Conservation (phyloP, 1,140 invertebrate genomes). For the Drosophila mauritiana region DNA sequence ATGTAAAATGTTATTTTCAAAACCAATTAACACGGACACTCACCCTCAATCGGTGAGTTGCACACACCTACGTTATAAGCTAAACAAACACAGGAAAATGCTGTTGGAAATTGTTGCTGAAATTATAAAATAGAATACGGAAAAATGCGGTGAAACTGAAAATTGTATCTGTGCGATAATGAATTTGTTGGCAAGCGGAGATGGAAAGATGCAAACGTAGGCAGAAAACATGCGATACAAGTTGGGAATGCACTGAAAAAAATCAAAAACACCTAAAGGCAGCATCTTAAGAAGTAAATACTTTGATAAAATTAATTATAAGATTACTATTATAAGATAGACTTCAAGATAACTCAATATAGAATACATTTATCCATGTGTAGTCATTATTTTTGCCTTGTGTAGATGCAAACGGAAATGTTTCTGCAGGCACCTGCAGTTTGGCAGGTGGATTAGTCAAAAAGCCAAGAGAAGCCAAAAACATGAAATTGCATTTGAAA, state of each 20-base stretch:
- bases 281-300: not conserved
- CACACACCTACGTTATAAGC: slow-evolving; percentile 4
- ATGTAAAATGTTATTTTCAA: slow-evolving; percentile 35
- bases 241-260: slow-evolving; percentile 5
- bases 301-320: not conserved
- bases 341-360: too few species aligned
- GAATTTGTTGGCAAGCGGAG: slow-evolving; percentile 6
- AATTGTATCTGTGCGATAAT: slow-evolving; percentile 34
- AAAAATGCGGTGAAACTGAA: slow-evolving; percentile 12
- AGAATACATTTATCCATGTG: too few species aligned
- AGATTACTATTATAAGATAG: too few species aligned
- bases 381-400: not conserved
- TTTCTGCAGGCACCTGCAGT: slow-evolving; percentile 19
- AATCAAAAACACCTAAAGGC: not conserved
- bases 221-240: slow-evolving; percentile 23
- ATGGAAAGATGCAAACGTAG: slow-evolving; percentile 11
- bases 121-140: slow-evolving; percentile 19
- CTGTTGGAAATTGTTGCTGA: slow-evolving; percentile 31
- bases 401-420: slow-evolving; percentile 6
- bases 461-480: slow-evolving; percentile 12
- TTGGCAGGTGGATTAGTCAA: slow-evolving; percentile 31
- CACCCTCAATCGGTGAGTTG: slow-evolving; percentile 18
- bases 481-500: slow-evolving; percentile 38
- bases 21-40: slow-evolving; percentile 34
- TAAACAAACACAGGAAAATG: slow-evolving; percentile 34